phyloP scores from a whole-genome alignment of 1,140 invertebrate species.

The Drosophila setifemur region DNA sequence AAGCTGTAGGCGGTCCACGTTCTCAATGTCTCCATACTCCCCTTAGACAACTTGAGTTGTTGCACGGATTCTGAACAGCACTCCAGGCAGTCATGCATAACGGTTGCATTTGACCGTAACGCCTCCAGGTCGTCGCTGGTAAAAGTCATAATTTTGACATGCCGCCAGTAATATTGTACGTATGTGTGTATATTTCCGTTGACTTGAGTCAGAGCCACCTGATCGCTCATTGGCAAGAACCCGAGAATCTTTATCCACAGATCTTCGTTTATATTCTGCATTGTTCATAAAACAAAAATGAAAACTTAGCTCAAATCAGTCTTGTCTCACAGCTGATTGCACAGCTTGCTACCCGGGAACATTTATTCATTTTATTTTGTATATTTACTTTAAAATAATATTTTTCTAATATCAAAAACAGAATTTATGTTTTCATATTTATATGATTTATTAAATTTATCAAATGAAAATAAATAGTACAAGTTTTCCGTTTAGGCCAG shows the following conservation, averaged over 20 bases:
- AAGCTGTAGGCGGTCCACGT: constrained; percentile 22
- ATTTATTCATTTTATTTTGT: no score
- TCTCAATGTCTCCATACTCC: background rate
- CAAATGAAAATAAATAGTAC: no score
- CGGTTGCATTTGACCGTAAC: constrained; percentile 1
- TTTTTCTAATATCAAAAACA: no score
- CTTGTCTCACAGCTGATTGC: constrained; percentile 1
- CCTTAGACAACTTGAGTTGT: background rate
- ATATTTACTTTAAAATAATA: no score
- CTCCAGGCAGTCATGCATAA: constrained; percentile 23
- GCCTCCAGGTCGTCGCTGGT: background rate
- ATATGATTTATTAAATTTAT: no score
- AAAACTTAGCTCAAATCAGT: constrained; percentile 1
- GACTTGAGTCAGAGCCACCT: constrained; percentile 13
- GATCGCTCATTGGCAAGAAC: constrained; percentile 32
- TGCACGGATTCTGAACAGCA: constrained; percentile 29
- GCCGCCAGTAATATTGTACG: constrained; percentile 36
- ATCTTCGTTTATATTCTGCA: constrained; percentile 31
- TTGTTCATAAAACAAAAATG: background rate
- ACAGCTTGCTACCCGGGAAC: background rate
- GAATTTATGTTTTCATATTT: no score
- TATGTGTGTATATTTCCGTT: background rate
- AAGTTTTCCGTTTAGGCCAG: no score
- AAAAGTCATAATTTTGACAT: background rate
- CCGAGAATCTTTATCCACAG: constrained; percentile 36